Evolutionary conservation across 2,888 invertebrate species (phyloP).

Genomic region (Pollenia angustigena): DNA sequence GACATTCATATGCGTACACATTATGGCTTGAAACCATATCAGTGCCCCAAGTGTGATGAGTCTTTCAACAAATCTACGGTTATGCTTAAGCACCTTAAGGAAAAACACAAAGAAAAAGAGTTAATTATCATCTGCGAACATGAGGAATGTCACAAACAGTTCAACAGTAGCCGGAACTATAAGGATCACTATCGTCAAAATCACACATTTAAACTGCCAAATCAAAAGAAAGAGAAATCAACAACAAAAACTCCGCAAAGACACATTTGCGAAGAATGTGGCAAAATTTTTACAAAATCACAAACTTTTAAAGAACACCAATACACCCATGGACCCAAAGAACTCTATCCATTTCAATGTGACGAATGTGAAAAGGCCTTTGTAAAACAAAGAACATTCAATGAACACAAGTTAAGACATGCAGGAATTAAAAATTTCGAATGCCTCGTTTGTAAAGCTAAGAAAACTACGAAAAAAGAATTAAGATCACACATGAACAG

Average conservation of each 20-base stretch:
- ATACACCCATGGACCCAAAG: conserved; percentile 74
- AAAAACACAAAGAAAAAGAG: conserved; percentile 71
- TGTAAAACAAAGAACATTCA: conserved; percentile 73
- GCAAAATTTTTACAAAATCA: conserved; percentile 73
- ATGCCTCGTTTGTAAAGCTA: conserved; percentile 78
- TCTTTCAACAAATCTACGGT: conserved; percentile 71
- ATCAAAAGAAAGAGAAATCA: background rate
- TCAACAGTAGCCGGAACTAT: conserved; percentile 60
- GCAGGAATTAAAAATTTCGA: conserved; percentile 77
- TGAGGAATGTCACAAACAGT: conserved; percentile 75
- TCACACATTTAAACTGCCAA: conserved; percentile 12
- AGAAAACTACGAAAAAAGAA: conserved; percentile 75
- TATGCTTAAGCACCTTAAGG: conserved; percentile 72
- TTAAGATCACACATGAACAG: conserved; percentile 77
- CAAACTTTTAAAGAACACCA: conserved; percentile 75
- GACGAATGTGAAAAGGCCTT: conserved; percentile 80
- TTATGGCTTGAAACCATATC: conserved; percentile 44
- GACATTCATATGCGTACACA: conserved; percentile 53
- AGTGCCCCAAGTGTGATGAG: conserved; percentile 65
- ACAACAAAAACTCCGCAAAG: conserved; percentile 28
- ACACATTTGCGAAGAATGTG: conserved; percentile 77
- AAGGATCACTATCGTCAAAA: conserved; percentile 74
- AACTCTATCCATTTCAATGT: conserved; percentile 77
- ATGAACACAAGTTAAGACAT: conserved; percentile 78
- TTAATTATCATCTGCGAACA: conserved; percentile 74